Evolutionary conservation across 92 coral and sea anemone species (phyloP).

Genomic region (Desmophyllum pertusum): DNA sequence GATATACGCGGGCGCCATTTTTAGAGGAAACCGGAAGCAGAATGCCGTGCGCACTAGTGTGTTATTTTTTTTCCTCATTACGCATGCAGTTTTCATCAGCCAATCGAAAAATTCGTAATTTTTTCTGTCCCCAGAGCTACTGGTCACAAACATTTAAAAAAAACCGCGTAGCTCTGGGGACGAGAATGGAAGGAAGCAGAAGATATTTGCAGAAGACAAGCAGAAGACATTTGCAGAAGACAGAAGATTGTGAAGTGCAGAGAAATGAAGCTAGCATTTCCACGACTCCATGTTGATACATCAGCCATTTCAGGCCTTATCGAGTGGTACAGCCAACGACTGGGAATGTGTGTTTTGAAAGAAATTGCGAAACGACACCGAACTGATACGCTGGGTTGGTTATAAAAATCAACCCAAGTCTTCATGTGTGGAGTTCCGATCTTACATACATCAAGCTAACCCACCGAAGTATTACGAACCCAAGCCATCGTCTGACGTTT

Average conservation of each 20-base stretch:
- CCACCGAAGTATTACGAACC: slow-evolving; percentile 19
- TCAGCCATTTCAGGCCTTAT: slow-evolving; percentile 29
- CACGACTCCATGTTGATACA: slow-evolving; percentile 34
- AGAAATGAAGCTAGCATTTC: slow-evolving; percentile 30
- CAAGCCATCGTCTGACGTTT: slow-evolving; percentile 38
- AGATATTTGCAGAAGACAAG: too few relatives aligned
- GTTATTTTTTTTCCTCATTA: too few relatives aligned
- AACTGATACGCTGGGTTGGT: slow-evolving; percentile 33
- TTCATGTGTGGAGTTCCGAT: slow-evolving; percentile 30
- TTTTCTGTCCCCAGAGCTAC: too few relatives aligned
- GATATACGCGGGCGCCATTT: too few relatives aligned
- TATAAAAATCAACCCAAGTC: slow-evolving; percentile 9
- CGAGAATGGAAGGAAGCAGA: too few relatives aligned
- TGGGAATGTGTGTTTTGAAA: slow-evolving; percentile 30
- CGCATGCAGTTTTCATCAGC: too few relatives aligned
- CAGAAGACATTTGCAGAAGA: too few relatives aligned
- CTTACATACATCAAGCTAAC: slow-evolving; percentile 6
- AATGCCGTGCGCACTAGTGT: too few relatives aligned
- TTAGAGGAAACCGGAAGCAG: too few relatives aligned
- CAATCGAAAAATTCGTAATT: too few relatives aligned
- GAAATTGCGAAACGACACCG: slow-evolving; percentile 14
- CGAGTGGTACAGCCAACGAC: slow-evolving; percentile 33
- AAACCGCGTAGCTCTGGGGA: too few relatives aligned
- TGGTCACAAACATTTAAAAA: too few relatives aligned
- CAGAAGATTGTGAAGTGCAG: neutral